These are phyloP conservation scores for Schizopygopsis malacanthus DNA, from an alignment of 2,797 vertebrate species.

Conservation along the genomic window DNA sequence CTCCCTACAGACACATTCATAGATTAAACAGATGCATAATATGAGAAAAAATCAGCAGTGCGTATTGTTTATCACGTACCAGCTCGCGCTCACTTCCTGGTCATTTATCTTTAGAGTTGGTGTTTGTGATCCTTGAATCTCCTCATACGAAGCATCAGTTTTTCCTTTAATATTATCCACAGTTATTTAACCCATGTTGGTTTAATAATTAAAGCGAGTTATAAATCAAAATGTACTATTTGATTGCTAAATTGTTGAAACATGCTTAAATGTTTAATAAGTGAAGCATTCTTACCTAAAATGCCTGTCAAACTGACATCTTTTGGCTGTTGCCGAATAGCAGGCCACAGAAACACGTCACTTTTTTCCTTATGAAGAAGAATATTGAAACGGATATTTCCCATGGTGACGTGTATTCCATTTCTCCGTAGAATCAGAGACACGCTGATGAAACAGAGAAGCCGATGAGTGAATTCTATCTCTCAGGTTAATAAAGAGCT, in stretches of 20 bases:
- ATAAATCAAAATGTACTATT: not conserved
- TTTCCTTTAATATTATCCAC: slow-evolving; percentile 61
- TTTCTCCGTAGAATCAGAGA: too few relatives aligned
- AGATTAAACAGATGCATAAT: not conserved
- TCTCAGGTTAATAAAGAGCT: too few relatives aligned
- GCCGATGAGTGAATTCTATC: too few relatives aligned
- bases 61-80: slow-evolving; percentile 53
- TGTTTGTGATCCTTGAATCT: slow-evolving; percentile 44
- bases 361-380: slow-evolving; percentile 59
- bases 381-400: slow-evolving; percentile 59
- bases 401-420: too few relatives aligned
- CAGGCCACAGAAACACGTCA: slow-evolving; percentile 71
- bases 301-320: slow-evolving; percentile 61
- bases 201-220: not conserved
- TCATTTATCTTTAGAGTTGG: slow-evolving; percentile 64
- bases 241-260: not conserved
- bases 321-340: slow-evolving; percentile 60
- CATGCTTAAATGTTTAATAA: not conserved
- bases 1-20: slow-evolving; percentile 18
- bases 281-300: slow-evolving; percentile 67
- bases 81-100: slow-evolving; percentile 53
- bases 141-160: slow-evolving; percentile 60
- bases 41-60: not conserved
- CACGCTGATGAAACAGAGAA: too few relatives aligned
- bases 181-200: not conserved